Percentiles rank a stretch among this genome's conserved stretches.
Evolutionary conservation across 2,888 invertebrate species (phyloP).

Genomic region (Lasius platythorax): DNA sequence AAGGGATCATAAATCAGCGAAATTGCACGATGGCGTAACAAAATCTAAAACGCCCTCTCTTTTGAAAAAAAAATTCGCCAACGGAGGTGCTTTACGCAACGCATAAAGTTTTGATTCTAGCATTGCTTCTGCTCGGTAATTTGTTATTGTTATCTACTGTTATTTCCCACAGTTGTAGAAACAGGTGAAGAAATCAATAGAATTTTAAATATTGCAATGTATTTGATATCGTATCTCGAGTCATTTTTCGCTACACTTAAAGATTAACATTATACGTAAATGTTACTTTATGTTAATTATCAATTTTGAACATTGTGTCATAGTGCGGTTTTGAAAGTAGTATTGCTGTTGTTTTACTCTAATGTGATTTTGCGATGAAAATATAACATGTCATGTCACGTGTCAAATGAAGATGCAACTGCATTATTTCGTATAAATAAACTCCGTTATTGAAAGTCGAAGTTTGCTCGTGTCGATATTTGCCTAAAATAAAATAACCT

Average conservation of each 20-base stretch:
- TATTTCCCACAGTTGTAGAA: background rate
- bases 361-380: conserved; percentile 22
- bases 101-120: conserved; percentile 34
- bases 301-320: background rate
- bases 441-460: conserved; percentile 27
- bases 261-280: conserved; percentile 26
- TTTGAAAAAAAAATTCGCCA: conserved; percentile 60
- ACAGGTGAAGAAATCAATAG: background rate
- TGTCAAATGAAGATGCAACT: conserved; percentile 26
- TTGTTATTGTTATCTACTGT: conserved; percentile 21
- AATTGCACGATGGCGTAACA: conserved; percentile 74
- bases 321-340: background rate
- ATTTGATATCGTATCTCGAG: background rate
- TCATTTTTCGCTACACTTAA: background rate
- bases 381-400: conserved; percentile 43
- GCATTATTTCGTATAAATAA: conserved; percentile 46
- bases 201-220: background rate
- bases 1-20: conserved; percentile 73
- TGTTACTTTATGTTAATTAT: conserved; percentile 7
- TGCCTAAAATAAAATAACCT: conserved; percentile 37
- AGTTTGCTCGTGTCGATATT: conserved; percentile 28
- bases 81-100: conserved; percentile 44
- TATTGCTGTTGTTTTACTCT: background rate
- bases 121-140: conserved; percentile 28
- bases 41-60: conserved; percentile 65